These are phyloP conservation scores for Leptinotarsa juncta DNA, from an alignment of 2,888 invertebrate genomes.

Conservation along the genomic window DNA sequence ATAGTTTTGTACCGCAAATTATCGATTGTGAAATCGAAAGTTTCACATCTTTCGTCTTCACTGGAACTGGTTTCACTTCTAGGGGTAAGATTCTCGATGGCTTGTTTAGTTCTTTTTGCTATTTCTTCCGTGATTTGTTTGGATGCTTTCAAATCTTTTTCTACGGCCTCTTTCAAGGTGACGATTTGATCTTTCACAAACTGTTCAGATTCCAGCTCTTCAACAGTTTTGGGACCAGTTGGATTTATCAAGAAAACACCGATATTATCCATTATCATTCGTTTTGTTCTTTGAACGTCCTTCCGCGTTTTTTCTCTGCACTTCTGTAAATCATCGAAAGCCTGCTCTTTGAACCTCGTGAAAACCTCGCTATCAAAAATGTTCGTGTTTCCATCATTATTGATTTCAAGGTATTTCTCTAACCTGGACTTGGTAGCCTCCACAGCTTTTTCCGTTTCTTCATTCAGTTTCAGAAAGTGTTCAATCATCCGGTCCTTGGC, in stretches of 20 bases:
- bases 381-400: not conserved
- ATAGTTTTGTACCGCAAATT: not conserved
- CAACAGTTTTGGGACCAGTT: constrained; percentile 16
- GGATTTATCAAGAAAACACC: constrained; percentile 25
- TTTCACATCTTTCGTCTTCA: not conserved
- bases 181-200: constrained; percentile 22
- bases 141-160: constrained; percentile 22
- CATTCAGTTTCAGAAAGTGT: constrained; percentile 9
- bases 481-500: constrained; percentile 1
- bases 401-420: not conserved
- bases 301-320: not conserved
- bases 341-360: not conserved
- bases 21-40: not conserved
- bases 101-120: constrained; percentile 22
- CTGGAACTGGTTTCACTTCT: not conserved
- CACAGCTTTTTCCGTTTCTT: constrained; percentile 9
- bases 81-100: not conserved
- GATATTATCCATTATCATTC: constrained; percentile 17
- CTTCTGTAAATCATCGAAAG: constrained; percentile 7
- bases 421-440: not conserved
- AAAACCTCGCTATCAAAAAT: not conserved
- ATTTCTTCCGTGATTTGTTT: constrained; percentile 16
- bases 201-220: constrained; percentile 28
- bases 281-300: constrained; percentile 17
- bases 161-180: constrained; percentile 14